Evolutionary conservation across 1,140 invertebrate species (phyloP).

Genomic region (Liolophura sinensis): DNA sequence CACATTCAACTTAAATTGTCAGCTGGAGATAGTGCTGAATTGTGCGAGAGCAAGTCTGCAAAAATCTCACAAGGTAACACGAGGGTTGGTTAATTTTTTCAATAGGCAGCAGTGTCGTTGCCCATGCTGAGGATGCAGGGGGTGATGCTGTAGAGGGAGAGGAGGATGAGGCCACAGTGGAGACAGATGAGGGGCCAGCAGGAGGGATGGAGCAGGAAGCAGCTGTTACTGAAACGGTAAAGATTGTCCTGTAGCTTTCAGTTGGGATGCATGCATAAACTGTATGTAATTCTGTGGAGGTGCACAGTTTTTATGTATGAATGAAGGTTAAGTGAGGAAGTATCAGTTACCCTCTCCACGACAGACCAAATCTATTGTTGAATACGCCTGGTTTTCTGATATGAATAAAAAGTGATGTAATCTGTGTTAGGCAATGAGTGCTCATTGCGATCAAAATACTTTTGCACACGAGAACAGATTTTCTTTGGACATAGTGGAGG

Average conservation of each 20-base stretch:
- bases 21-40: too few species aligned
- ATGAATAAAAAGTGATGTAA: neutral
- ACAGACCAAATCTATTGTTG: neutral
- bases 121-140: slow-evolving; percentile 26
- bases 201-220: slow-evolving; percentile 27
- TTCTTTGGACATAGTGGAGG: too few species aligned
- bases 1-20: too few species aligned
- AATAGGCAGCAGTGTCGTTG: slow-evolving; percentile 11
- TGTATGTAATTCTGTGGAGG: neutral
- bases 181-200: slow-evolving; percentile 35
- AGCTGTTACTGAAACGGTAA: slow-evolving; percentile 37
- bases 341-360: neutral
- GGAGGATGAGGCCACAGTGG: slow-evolving; percentile 43
- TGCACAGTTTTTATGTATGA: neutral
- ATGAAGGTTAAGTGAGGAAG: neutral
- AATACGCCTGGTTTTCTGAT: neutral
- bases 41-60: too few species aligned
- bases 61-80: too few species aligned
- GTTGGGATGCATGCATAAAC: neutral
- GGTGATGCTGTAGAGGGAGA: slow-evolving; percentile 49
- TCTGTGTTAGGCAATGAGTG: too few species aligned
- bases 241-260: neutral
- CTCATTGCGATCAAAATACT: too few species aligned
- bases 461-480: too few species aligned
- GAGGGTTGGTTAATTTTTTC: neutral